These are phyloP conservation scores for Campoplex capitator DNA, from an alignment of 2,888 invertebrate species.

Conservation along the genomic window DNA sequence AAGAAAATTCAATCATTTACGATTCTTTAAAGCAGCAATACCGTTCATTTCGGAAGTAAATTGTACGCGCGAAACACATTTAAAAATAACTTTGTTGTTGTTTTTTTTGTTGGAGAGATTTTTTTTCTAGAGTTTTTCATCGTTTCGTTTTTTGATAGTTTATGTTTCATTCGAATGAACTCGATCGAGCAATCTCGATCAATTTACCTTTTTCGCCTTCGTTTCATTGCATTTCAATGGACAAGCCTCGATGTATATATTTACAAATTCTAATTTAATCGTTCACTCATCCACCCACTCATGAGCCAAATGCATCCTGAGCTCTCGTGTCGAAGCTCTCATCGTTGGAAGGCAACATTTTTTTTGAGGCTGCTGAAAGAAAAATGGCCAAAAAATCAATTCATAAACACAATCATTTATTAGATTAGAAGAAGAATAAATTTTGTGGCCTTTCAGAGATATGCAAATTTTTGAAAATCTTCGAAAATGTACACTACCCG, in stretches of 20 bases:
- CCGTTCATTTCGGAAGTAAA: no score
- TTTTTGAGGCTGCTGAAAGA: background rate
- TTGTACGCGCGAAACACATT: background rate
- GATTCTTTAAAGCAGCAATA: background rate
- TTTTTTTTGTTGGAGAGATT: no score
- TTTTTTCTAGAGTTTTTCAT: no score
- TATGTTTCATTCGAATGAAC: background rate
- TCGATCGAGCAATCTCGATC: background rate
- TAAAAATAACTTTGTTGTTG: background rate
- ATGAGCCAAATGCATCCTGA: background rate
- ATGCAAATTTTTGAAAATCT: background rate
- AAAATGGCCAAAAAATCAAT: background rate
- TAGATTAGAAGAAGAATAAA: no score
- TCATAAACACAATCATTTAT: background rate
- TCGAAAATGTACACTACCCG: no score
- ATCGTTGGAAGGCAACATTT: background rate
- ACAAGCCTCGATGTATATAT: conserved; percentile 6
- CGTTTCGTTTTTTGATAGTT: no score
- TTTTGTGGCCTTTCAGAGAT: background rate
- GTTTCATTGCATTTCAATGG: conserved; percentile 4
- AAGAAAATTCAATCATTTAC: background rate
- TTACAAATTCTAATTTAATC: background rate
- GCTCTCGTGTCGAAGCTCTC: background rate
- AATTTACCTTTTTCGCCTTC: background rate
- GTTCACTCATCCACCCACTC: conserved; percentile 30